Conservation (phyloP, 2,888 invertebrate species). For the Latrodectus elegans region DNA sequence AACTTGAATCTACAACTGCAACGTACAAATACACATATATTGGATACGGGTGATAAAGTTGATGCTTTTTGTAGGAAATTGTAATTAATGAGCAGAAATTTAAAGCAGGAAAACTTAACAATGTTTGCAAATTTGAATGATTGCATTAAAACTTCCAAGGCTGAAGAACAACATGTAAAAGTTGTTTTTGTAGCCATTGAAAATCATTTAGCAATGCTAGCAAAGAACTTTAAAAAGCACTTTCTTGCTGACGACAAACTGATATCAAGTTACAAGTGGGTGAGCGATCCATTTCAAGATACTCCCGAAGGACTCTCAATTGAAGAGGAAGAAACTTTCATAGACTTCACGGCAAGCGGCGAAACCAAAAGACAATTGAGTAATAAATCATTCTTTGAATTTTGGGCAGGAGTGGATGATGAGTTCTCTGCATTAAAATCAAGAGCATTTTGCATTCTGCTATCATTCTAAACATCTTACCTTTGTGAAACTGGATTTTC, state of each 20-base stretch:
- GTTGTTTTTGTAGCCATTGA: slow-evolving; percentile 20
- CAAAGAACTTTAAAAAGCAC: slow-evolving; percentile 2
- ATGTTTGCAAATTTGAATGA: not conserved
- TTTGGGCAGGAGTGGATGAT: too few species aligned
- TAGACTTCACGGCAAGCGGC: too few species aligned
- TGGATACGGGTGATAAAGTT: slow-evolving; percentile 32
- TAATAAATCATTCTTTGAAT: too few species aligned
- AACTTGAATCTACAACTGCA: slow-evolving; percentile 49
- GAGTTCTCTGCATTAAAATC: too few species aligned
- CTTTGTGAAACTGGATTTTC: too few species aligned
- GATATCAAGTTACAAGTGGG: not conserved
- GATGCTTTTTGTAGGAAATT: not conserved
- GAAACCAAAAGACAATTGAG: too few species aligned
- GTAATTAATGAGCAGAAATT: not conserved
- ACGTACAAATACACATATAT: slow-evolving; percentile 47
- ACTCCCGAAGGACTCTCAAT: too few species aligned
- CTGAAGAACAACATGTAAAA: slow-evolving; percentile 33
- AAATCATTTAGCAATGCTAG: slow-evolving; percentile 6
- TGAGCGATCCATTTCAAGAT: not conserved
- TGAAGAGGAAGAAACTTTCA: too few species aligned
- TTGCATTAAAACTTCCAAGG: slow-evolving; percentile 25
- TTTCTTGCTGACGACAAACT: not conserved
- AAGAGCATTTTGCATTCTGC: too few species aligned
- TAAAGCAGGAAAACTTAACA: not conserved
- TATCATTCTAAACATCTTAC: too few species aligned